These are phyloP conservation scores for Dioctria linearis DNA, from an alignment of 2,888 invertebrate species.

Conservation along the genomic window DNA sequence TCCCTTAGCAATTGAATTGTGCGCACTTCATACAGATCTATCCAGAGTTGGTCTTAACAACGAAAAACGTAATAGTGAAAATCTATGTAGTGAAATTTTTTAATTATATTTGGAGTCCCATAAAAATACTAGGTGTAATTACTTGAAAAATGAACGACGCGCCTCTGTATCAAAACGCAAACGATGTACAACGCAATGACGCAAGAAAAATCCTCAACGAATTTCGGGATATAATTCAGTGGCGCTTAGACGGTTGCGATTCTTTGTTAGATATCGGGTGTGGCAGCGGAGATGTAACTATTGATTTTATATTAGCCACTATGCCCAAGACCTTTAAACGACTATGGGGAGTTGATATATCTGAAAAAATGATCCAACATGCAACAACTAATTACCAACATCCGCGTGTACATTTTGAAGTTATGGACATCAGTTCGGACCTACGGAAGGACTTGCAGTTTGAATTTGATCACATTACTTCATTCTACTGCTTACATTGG, in stretches of 20 bases:
- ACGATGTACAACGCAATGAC: constrained; percentile 79
- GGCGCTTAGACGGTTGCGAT: constrained; percentile 73
- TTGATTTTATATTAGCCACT: constrained; percentile 76
- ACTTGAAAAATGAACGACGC: constrained; percentile 75
- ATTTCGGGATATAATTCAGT: constrained; percentile 75
- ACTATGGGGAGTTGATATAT: constrained; percentile 80
- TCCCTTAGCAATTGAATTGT: too few species aligned
- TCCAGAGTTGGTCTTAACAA: too few species aligned
- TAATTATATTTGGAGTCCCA: background rate
- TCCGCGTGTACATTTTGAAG: constrained; percentile 71
- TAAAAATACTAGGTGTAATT: background rate
- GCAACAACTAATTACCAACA: constrained; percentile 74
- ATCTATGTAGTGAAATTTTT: background rate
- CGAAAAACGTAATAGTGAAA: too few species aligned
- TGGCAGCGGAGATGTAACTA: constrained; percentile 81
- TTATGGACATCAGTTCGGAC: constrained; percentile 74
- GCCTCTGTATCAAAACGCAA: constrained; percentile 78
- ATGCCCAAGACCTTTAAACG: constrained; percentile 74
- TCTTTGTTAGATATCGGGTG: constrained; percentile 81
- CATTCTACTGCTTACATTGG: constrained; percentile 88
- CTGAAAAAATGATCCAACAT: constrained; percentile 79
- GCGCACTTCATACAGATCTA: too few species aligned
- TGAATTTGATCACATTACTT: constrained; percentile 79
- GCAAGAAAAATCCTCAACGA: constrained; percentile 77
- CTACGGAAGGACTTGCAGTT: constrained; percentile 72